Base-by-base conservation (phyloP, 2,113 vertebrate species). In the Heliornis fulica region DNA sequence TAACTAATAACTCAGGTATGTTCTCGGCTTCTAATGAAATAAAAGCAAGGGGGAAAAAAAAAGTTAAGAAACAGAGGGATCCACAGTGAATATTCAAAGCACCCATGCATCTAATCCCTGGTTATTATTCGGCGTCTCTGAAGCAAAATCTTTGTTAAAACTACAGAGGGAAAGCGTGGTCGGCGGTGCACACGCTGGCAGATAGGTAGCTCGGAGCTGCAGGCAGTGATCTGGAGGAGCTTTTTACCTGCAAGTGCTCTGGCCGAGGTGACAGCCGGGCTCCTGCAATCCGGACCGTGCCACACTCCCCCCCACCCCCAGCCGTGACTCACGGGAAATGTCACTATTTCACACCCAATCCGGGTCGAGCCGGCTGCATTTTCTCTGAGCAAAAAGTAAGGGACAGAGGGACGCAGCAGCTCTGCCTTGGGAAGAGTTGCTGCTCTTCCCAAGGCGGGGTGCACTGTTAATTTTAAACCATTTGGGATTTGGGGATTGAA, bases 11-110 rank as follows among this genome's bases (percentile, higher is more conserved):
- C 32, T 83, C 46, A 70, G 63, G 50, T 90, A 50, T 66, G 68
- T 48, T 96, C 54, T 26, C 36, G 34, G 32, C 53, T 94, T 89
- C 87, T 38, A 53, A 79, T 83, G 45, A 64, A 78, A 83, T 66
- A 74, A 80, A 93, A 83, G 22, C 2, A 15, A 22, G 13, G 26
- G 2, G 32, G 11, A 36, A n/a, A 48, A 50, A 15, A 36, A n/a
- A 92, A 65, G 21, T 85, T 88, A n/a, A 48, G 79, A 78, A 85
- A 85, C 70, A 93, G 93, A 90, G 29, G 26, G 56, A 59, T 90
- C 45, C 79, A 45, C 22, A 11, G 43, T 21, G 71, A 69, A 83
- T 40, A 93, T 78, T 74, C 87, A 90, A 85, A 83, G 60, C 75
- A 86, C 7, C 51, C 68, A 64, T 68, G 71, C 71, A 66, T 64